Conservation (phyloP, 2,888 invertebrate genomes). For the Hemicrepidius hirtus region DNA sequence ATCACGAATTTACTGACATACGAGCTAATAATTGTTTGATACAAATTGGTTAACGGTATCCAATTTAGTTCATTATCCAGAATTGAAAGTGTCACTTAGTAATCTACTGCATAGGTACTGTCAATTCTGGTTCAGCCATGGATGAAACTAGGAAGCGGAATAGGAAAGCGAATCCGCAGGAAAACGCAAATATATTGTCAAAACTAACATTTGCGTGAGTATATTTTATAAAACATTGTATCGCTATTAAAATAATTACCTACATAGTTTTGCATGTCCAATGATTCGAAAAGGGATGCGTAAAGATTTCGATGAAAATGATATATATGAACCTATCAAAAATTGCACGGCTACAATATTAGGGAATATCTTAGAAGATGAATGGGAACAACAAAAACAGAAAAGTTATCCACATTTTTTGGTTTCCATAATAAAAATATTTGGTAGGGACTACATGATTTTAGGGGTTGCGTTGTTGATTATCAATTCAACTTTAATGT, state of each 20-base stretch:
- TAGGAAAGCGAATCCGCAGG: conserved; percentile 78
- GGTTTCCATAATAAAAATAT: conserved; percentile 42
- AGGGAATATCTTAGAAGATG: conserved; percentile 71
- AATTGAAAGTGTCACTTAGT: neutral
- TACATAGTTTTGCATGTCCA: conserved; percentile 51
- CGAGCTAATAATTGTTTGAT: neutral
- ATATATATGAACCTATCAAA: conserved; percentile 76
- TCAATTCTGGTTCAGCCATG: neutral
- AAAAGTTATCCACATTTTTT: conserved; percentile 38
- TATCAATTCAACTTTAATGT: conserved; percentile 50
- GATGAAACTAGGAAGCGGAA: neutral
- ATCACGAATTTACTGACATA: too few species aligned
- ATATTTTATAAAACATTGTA: neutral
- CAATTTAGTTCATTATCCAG: neutral
- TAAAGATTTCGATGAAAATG: conserved; percentile 78
- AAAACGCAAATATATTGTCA: conserved; percentile 79
- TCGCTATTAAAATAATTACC: neutral
- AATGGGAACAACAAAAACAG: conserved; percentile 58
- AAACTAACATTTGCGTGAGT: conserved; percentile 81
- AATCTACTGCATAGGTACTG: neutral
- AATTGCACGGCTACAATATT: conserved; percentile 74
- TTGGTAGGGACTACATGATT: conserved; percentile 41
- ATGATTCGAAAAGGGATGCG: conserved; percentile 77
- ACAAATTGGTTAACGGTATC: neutral
- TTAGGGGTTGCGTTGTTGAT: conserved; percentile 45